Base-by-base conservation (phyloP, 2,888 invertebrate species). In the Tetrapedia diversipes region DNA sequence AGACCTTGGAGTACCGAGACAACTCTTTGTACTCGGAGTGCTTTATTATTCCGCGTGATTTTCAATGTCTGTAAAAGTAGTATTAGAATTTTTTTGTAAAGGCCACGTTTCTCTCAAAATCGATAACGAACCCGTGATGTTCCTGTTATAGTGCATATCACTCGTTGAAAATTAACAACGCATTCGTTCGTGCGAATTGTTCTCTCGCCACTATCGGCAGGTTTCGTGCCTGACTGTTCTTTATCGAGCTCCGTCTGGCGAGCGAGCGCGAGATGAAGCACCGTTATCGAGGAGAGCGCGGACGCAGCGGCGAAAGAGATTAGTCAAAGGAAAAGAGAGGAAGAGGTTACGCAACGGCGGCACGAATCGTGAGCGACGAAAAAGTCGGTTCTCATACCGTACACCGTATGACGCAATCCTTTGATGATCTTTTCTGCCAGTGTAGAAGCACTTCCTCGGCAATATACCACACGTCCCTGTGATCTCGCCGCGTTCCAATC, bases 401-500 rank as follows among this genome's bases (percentile, higher is more conserved):
- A 59, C 19, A 49, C 51, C 53, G 32, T 29, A 34, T 71, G 71
- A 78, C 77, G 65, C 56, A 68, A 68, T 60, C 27, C 51, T 49
- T 22, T 37, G 47, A 47, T 39, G 22, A 67, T 73, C 63, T 59
- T 67, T 73, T 39, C 49, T 8, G 43, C 59, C 45, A 39, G 34
- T 29, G 24, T 47, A 39, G 34, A 47, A 43, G 53, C 63, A 68
- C 72, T 72, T 77, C 68, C 78, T 68, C 72, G 78, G 39, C 51
- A 64, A 43, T 34, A 32, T n/a, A 27, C 29, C 43, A n/a, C 29
- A 59, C 63, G 57, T 29, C 53, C 45, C 51, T 75, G 22, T 69
- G 80, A 77, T 69, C 71, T 77, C 66, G 71, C 73, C 61, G 67
- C 63, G 8, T 37, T 34, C 43, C 66, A 54, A 67, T 74, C 68